Percentiles rank a stretch among this genome's conserved stretches.
These are phyloP conservation scores for Notoglanidium macrostoma DNA, from an alignment of 2,797 vertebrate genomes.

Conservation along the genomic window DNA sequence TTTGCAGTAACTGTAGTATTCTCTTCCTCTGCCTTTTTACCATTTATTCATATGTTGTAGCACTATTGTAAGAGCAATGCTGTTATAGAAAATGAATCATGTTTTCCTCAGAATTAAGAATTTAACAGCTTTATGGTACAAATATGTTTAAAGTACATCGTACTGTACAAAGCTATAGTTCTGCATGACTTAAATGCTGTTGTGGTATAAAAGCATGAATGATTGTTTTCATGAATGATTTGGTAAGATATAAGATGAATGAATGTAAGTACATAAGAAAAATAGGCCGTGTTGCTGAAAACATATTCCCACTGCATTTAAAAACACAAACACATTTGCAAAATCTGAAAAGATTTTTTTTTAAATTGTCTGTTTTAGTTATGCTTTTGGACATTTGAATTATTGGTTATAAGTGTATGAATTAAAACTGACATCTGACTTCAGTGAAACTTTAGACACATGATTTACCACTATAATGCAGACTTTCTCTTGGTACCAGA, in stretches of 20 bases:
- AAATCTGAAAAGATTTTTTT: background rate
- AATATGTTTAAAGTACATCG: background rate
- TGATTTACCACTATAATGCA: conserved; percentile 9
- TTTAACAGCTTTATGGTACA: background rate
- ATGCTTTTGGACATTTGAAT: background rate
- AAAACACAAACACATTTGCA: background rate
- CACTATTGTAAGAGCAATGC: too few species aligned
- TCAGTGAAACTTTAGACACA: background rate
- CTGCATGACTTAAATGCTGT: background rate
- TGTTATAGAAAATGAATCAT: background rate
- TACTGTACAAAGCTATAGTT: background rate
- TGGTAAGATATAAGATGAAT: background rate
- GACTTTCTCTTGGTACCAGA: conserved; percentile 3
- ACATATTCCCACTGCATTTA: background rate
- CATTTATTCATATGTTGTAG: background rate
- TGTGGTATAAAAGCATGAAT: background rate
- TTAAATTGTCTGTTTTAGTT: background rate
- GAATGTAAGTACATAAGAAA: background rate
- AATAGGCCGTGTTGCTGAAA: background rate
- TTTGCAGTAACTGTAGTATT: background rate
- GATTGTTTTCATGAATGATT: background rate
- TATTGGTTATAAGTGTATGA: background rate
- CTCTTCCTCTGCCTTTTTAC: background rate
- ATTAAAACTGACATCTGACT: background rate
- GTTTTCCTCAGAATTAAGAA: background rate